These are phyloP conservation scores for Onychostoma macrolepis DNA, from an alignment of 2,113 vertebrate genomes.

Conservation along the genomic window DNA sequence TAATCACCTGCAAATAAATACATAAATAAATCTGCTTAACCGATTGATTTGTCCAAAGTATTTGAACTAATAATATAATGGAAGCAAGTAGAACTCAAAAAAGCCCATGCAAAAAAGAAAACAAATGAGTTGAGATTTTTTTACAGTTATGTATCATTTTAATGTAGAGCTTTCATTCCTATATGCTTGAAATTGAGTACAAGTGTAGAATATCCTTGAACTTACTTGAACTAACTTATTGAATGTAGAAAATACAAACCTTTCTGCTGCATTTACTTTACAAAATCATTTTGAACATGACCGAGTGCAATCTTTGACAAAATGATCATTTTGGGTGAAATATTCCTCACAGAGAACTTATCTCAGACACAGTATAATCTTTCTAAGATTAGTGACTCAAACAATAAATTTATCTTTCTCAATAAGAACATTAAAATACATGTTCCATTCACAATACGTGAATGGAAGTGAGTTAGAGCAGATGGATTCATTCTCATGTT, in stretches of 20 bases:
- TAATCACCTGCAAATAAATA: too few species aligned
- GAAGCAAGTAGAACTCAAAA: too few species aligned
- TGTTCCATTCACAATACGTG: too few species aligned
- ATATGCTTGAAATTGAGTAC: not conserved
- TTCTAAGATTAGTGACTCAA: not conserved
- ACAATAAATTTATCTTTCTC: not conserved
- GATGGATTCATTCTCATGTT: conserved; percentile 19
- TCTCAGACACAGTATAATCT: not conserved
- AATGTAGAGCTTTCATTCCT: not conserved
- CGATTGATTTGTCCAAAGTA: too few species aligned
- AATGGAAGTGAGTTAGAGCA: conserved; percentile 5
- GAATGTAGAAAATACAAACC: not conserved
- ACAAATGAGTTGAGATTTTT: too few species aligned
- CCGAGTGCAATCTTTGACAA: not conserved
- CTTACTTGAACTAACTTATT: not conserved
- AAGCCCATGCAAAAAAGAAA: too few species aligned
- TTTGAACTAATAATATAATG: too few species aligned
- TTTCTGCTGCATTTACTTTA: not conserved
- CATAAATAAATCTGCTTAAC: too few species aligned
- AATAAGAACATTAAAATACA: not conserved
- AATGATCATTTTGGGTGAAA: too few species aligned
- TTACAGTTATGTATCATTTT: not conserved
- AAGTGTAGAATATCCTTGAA: not conserved
- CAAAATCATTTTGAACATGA: too few species aligned
- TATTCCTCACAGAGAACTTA: not conserved